phyloP scores from a whole-genome alignment of 2,113 vertebrate genomes.

The Periophthalmodon schlosseri region DNA sequence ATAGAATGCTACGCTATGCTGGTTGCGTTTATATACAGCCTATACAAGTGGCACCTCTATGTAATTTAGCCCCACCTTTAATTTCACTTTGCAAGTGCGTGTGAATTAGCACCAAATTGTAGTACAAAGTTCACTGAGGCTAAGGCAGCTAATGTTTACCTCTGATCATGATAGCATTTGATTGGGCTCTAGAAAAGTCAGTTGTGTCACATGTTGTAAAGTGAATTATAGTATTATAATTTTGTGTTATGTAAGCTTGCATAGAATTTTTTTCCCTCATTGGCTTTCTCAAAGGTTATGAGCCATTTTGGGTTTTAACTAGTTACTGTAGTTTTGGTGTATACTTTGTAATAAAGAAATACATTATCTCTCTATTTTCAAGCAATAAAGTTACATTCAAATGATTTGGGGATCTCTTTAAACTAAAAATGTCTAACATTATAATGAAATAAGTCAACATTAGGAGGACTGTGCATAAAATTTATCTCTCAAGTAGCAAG shows the following conservation, averaged over 20 bases:
- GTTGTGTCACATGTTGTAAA: background rate
- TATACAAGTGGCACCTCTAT: background rate
- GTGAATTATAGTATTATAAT: background rate
- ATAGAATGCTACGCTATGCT: background rate
- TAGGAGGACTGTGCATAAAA: too few relatives aligned
- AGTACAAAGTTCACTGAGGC: background rate
- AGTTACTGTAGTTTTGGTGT: too few relatives aligned
- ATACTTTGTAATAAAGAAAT: too few relatives aligned
- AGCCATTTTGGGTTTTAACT: too few relatives aligned
- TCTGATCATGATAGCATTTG: background rate
- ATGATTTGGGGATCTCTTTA: too few relatives aligned
- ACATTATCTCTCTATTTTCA: too few relatives aligned
- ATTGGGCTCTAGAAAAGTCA: background rate
- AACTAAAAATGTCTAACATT: too few relatives aligned
- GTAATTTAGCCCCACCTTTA: background rate
- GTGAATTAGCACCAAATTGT: background rate
- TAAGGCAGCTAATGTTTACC: background rate
- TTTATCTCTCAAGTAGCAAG: too few relatives aligned
- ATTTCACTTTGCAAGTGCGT: background rate
- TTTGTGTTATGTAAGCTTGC: background rate
- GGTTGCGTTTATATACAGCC: background rate
- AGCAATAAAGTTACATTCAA: too few relatives aligned
- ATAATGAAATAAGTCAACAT: too few relatives aligned
- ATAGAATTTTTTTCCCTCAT: background rate
- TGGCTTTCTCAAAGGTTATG: too few relatives aligned